Evolutionary conservation across 1,140 invertebrate species (phyloP).

Genomic region (Sitobion miscanthi): DNA sequence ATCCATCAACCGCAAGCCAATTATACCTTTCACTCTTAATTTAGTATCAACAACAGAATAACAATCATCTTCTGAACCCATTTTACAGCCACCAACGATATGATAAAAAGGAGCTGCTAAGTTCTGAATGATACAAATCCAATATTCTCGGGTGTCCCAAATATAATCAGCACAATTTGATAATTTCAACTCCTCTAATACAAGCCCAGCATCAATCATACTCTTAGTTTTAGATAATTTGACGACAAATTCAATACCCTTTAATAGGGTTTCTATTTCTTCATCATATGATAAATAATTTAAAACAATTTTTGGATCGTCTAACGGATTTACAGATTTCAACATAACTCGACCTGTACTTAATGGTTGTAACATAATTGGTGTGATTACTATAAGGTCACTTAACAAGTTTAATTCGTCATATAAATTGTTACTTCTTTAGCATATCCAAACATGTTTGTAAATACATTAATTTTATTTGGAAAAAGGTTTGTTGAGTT

Average conservation of each 20-base stretch:
- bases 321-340: constrained; percentile 67
- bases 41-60: constrained; percentile 70
- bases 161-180: constrained; percentile 67
- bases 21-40: constrained; percentile 69
- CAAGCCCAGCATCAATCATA: constrained; percentile 64
- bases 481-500: background rate
- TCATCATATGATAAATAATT: constrained; percentile 69
- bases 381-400: constrained; percentile 58
- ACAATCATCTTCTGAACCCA: constrained; percentile 68
- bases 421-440: constrained; percentile 12
- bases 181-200: constrained; percentile 69
- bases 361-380: constrained; percentile 77
- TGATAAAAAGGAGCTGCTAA: constrained; percentile 67
- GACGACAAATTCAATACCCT: constrained; percentile 61
- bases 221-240: constrained; percentile 60
- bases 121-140: constrained; percentile 70
- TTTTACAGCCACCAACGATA: constrained; percentile 68
- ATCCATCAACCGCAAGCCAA: constrained; percentile 71
- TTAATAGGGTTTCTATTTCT: constrained; percentile 66
- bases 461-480: constrained; percentile 7
- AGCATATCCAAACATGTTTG: constrained; percentile 46
- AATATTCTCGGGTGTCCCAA: constrained; percentile 74
- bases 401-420: constrained; percentile 17
- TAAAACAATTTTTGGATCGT: constrained; percentile 72
- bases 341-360: constrained; percentile 68